A percentile compares a stretch with the other conserved stretches of the same genome.
phyloP scores from a whole-genome alignment of 2,888 invertebrate genomes.

The Pseudanteris insignis region DNA sequence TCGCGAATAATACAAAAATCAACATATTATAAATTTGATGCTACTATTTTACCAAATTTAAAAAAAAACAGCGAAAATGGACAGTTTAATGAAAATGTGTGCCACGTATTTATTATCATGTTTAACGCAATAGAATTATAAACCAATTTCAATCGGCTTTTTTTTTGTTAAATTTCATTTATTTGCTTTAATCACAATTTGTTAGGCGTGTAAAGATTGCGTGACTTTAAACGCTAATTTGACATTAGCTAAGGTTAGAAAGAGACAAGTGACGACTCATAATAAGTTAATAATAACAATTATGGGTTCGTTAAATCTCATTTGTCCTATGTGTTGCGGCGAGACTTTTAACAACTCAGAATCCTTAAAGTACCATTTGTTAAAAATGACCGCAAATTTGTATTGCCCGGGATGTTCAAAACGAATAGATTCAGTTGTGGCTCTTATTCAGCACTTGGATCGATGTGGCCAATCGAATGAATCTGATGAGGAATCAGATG shows the following conservation, averaged over 20 bases:
- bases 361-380: slow-evolving; percentile 68
- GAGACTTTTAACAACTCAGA: slow-evolving; percentile 71
- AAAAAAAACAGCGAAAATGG: slow-evolving; percentile 4
- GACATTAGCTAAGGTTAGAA: slow-evolving; percentile 4
- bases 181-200: too few species aligned
- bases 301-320: slow-evolving; percentile 69
- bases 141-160: not conserved
- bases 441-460: slow-evolving; percentile 71
- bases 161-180: slow-evolving; percentile 2
- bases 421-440: slow-evolving; percentile 69
- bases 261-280: not conserved
- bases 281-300: slow-evolving; percentile 18
- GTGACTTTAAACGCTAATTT: not conserved
- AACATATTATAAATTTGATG: not conserved
- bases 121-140: not conserved
- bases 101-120: slow-evolving; percentile 8
- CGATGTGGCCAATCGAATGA: slow-evolving; percentile 50
- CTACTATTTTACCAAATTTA: too few species aligned
- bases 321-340: slow-evolving; percentile 75
- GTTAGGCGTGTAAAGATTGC: too few species aligned
- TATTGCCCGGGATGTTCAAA: slow-evolving; percentile 72
- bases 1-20: slow-evolving; percentile 2
- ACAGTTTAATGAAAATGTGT: slow-evolving; percentile 4
- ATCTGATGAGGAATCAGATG: slow-evolving; percentile 23
- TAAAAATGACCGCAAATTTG: slow-evolving; percentile 70